A percentile compares a stretch with the other conserved stretches of the same genome.
Conservation (phyloP, 1,140 invertebrate genomes). For the Drosophila pseudoananassae region DNA sequence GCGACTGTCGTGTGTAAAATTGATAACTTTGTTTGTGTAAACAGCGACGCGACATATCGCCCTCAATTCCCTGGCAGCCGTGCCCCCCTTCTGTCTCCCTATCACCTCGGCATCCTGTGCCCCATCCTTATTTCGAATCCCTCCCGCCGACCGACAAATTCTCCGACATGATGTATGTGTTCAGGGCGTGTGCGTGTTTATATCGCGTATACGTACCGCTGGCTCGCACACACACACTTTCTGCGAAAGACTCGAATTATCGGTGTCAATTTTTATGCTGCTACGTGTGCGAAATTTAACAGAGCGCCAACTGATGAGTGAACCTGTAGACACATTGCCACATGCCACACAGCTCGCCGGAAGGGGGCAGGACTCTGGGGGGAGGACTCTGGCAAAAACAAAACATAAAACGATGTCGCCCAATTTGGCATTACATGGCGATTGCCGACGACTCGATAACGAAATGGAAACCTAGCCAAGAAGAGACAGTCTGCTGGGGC, state of each 20-base stretch:
- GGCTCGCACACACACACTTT: conserved; percentile 19
- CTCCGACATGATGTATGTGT: conserved; percentile 73
- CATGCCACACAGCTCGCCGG: neutral
- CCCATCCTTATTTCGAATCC: neutral
- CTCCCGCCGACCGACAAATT: conserved; percentile 55
- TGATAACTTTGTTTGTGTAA: conserved; percentile 83
- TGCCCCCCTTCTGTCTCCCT: conserved; percentile 1
- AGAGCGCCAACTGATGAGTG: conserved; percentile 75
- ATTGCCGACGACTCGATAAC: conserved; percentile 73
- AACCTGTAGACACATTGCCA: conserved; percentile 51
- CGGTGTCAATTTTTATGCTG: conserved; percentile 82
- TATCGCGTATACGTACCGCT: conserved; percentile 72
- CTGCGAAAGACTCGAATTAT: conserved; percentile 61
- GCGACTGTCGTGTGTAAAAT: conserved; percentile 73
- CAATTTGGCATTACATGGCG: conserved; percentile 76
- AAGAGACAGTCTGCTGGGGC: conserved; percentile 10
- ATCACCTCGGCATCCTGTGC: conserved; percentile 10
- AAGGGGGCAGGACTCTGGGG: neutral
- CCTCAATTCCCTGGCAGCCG: conserved; percentile 12
- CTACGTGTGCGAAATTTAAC: conserved; percentile 79
- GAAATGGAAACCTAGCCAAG: conserved; percentile 62
- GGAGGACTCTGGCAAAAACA: conserved; percentile 23
- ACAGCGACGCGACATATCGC: conserved; percentile 74
- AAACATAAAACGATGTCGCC: conserved; percentile 68
- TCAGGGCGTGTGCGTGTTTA: conserved; percentile 76